Conservation (phyloP, 2,797 vertebrate species). For the Pelobates cultripes region DNA sequence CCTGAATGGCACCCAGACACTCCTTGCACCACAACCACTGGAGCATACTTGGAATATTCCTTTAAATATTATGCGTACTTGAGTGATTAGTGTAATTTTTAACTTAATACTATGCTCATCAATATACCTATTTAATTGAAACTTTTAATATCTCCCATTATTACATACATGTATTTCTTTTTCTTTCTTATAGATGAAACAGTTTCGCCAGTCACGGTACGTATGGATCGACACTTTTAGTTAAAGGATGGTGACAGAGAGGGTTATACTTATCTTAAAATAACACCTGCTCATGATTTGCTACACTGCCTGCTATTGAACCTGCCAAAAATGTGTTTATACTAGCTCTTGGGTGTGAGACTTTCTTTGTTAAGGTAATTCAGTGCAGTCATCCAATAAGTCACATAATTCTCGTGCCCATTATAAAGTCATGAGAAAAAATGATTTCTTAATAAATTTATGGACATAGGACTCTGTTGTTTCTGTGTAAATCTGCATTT, state of each 20-base stretch:
- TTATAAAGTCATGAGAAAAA: no score
- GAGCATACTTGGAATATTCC: no score
- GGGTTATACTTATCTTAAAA: neutral
- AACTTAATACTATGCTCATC: no score
- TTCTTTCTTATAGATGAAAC: constrained; percentile 63
- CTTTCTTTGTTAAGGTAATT: constrained; percentile 3
- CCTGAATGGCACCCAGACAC: no score
- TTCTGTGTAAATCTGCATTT: no score
- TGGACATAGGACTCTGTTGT: no score
- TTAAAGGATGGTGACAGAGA: neutral
- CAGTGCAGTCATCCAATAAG: neutral
- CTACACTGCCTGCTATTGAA: neutral
- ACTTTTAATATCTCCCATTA: neutral
- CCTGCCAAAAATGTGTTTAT: neutral
- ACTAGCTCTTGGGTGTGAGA: constrained; percentile 5
- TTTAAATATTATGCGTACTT: no score
- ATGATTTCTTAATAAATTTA: no score
- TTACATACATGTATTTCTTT: constrained; percentile 12
- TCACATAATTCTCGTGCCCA: neutral
- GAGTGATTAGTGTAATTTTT: no score
- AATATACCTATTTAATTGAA: neutral
- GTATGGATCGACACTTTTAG: constrained; percentile 14
- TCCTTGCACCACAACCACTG: no score
- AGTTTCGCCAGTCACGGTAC: constrained; percentile 58
- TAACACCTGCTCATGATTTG: neutral